Base-by-base conservation (phyloP, 2,888 invertebrate species). In the Drosophila peninsularis region DNA sequence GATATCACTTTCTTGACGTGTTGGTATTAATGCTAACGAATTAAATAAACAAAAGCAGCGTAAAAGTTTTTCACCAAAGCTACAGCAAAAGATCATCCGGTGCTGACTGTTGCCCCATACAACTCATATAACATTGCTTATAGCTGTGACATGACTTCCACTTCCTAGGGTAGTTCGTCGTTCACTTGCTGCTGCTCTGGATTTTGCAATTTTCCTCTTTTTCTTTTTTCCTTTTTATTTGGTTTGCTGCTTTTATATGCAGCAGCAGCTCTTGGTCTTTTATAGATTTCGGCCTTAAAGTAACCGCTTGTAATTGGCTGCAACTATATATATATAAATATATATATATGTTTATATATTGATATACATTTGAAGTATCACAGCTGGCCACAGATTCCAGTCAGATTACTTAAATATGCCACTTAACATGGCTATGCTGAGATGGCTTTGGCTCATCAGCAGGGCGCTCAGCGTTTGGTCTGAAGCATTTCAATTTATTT, bases 401-500 rank as follows among this genome's bases (percentile, higher is more conserved):
- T 39, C 53, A 49, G 53, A 41, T 66, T 36, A 47, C 70, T 73
- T 60, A 58, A 75, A 69, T 62, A 69, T 62, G 62, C 56, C 71
- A 76, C 60, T 76, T 71, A 64, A 42, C 54, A 42, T 53, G 52
- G 34, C 17, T 17, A 19, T 14, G 42, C 45, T 1, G 19, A 17
- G 42, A 27, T 19, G 32, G 50, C 36, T 63, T 45, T 37, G 45
- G 57, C 55, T 62, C 74, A 77, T 70, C 74, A 66, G 14, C 60
- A n/a, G 42, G 36, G 27, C 21, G 19, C 39, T 41, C 21, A 41
- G 54, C 27, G 19, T n/a, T 41, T 27, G 11, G 47, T 44, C 55
- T 24, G 42, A 45, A 61, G 54, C 68, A 77, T 68, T 81, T 78
- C 81, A 83, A 81, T 87, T 78, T 80, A 84, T 84, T 87, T 83